Percentiles rank a stretch among this genome's conserved stretches.
phyloP scores from a whole-genome alignment of 2,888 invertebrate genomes.

The Acronicta psi region DNA sequence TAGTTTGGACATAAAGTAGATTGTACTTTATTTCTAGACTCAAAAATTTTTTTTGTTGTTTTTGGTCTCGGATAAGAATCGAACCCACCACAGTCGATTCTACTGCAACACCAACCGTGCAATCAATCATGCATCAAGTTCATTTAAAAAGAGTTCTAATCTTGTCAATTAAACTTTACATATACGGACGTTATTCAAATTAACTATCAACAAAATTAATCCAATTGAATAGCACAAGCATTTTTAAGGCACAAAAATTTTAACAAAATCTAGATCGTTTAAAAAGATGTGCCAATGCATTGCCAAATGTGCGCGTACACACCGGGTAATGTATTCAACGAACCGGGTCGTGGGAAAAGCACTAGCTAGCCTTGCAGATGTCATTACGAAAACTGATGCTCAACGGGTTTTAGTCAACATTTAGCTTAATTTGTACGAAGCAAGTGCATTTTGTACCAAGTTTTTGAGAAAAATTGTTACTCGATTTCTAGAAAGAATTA shows the following conservation, averaged over 20 bases:
- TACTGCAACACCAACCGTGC: too few relatives aligned
- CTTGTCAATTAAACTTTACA: not conserved
- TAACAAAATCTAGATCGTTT: slow-evolving; percentile 39
- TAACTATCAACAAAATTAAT: not conserved
- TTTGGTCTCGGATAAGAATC: too few relatives aligned
- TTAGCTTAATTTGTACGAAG: slow-evolving; percentile 1
- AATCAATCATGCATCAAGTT: too few relatives aligned
- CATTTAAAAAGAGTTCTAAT: too few relatives aligned
- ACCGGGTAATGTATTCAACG: slow-evolving; percentile 40
- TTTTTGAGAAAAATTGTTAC: not conserved
- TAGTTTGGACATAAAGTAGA: too few relatives aligned
- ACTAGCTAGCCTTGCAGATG: slow-evolving; percentile 40
- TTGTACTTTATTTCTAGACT: too few relatives aligned
- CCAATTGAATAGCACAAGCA: not conserved
- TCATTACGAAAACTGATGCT: slow-evolving; percentile 49
- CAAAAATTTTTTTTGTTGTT: too few relatives aligned
- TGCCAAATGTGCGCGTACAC: slow-evolving; percentile 40
- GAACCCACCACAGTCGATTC: too few relatives aligned
- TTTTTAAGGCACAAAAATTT: not conserved
- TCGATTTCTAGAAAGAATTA: too few relatives aligned
- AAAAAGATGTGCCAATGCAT: slow-evolving; percentile 47
- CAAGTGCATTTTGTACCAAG: not conserved
- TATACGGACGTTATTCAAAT: too few relatives aligned
- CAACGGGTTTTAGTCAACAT: slow-evolving; percentile 8
- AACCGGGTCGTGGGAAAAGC: slow-evolving; percentile 50